Percentiles rank a stretch among this genome's conserved stretches.
Conservation (phyloP, 1,140 invertebrate genomes). For the Oppia nitens region DNA sequence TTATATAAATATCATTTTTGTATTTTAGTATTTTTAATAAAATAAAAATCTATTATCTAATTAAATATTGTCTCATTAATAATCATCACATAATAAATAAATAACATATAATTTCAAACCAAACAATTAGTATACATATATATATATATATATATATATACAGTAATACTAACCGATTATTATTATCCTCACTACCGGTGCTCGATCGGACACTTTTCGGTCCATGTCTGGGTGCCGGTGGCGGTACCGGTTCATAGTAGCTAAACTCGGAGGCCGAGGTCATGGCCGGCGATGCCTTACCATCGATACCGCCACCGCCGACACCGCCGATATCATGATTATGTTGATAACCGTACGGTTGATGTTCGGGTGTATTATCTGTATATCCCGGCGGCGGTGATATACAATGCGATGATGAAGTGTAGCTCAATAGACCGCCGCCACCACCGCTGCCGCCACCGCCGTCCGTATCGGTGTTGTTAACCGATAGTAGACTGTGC, state of each 20-base stretch:
- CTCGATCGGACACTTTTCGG: neutral
- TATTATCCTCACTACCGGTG: neutral
- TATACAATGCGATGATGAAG: constrained; percentile 7
- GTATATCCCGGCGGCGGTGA: constrained; percentile 16
- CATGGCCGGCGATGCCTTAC: neutral
- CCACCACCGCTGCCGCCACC: neutral
- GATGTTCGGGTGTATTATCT: constrained; percentile 1
- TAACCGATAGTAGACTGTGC: no score
- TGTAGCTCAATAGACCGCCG: neutral
- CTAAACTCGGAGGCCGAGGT: neutral
- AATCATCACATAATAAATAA: no score
- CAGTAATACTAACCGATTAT: neutral
- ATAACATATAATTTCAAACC: neutral
- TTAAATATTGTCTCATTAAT: no score
- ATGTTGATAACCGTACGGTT: neutral
- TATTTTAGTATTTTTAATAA: no score
- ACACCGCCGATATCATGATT: neutral
- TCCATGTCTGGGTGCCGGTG: neutral
- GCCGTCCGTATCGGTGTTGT: neutral
- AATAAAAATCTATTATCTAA: no score
- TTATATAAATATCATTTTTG: no score
- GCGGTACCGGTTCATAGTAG: neutral
- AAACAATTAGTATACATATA: neutral
- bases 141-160: no score
- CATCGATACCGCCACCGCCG: neutral